A percentile compares a stretch with the other conserved stretches of the same genome.
phyloP scores from a whole-genome alignment of 2,113 vertebrate genomes.

The Climacteris rufus region DNA sequence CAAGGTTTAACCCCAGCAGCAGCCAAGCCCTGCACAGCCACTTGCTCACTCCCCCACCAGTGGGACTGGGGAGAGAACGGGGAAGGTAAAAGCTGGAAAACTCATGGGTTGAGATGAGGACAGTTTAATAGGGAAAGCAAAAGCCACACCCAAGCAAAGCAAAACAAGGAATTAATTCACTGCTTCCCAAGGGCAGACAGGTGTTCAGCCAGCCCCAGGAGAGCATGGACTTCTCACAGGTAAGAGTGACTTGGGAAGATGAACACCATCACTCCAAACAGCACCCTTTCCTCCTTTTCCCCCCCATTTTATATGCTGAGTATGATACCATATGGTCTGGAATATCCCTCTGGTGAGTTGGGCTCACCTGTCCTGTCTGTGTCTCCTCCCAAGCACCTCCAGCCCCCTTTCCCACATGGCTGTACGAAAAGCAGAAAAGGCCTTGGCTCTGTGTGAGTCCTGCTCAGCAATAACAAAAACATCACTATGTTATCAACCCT shows the following conservation, averaged over 20 bases:
- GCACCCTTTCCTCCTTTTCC: background rate
- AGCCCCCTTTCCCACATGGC: background rate
- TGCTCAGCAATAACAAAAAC: background rate
- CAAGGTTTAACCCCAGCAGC: background rate
- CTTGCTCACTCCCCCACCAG: rapidly evolving
- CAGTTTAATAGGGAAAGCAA: background rate
- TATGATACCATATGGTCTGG: background rate
- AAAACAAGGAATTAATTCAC: background rate
- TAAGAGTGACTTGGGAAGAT: rapidly evolving
- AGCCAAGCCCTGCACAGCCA: rapidly evolving
- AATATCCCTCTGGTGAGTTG: background rate
- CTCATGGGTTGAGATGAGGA: background rate
- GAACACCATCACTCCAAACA: background rate
- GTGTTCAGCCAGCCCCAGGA: background rate
- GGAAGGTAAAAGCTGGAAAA: background rate
- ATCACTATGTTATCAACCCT: background rate
- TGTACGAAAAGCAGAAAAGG: rapidly evolving
- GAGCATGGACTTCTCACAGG: background rate
- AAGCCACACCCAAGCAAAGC: background rate
- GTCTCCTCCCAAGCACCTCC: background rate
- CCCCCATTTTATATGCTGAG: background rate
- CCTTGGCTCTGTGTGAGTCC: background rate
- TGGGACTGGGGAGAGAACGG: rapidly evolving
- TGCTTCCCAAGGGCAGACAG: background rate
- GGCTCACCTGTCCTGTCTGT: background rate